Conservation (phyloP, 1,140 invertebrate genomes). For the Macrostomum lignano region DNA sequence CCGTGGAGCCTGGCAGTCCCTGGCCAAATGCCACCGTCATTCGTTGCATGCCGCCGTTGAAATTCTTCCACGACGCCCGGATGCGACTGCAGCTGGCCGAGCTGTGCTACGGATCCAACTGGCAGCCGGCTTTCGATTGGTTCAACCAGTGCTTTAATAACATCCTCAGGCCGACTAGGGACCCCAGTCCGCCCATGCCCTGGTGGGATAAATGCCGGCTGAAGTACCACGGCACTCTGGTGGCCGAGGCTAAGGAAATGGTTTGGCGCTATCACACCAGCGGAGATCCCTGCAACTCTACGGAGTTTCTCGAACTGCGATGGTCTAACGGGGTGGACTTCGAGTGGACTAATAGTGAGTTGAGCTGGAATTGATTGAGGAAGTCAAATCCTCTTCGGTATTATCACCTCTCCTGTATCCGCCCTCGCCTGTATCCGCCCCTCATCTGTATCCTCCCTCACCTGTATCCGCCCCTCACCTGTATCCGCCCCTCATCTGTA, state of each 20-base stretch:
- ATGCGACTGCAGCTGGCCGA: neutral
- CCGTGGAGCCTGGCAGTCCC: conserved; percentile 29
- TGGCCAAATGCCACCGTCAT: conserved; percentile 30
- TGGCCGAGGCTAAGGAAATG: conserved; percentile 55
- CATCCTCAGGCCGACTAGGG: conserved; percentile 55
- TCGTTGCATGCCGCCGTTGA: conserved; percentile 60
- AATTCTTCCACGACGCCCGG: conserved; percentile 94
- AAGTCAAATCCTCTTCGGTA: no score
- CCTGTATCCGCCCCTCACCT: no score
- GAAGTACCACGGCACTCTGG: conserved; percentile 63
- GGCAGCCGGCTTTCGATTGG: conserved; percentile 86
- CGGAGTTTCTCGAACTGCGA: conserved; percentile 82
- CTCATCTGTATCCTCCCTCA: no score
- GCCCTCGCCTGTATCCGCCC: no score
- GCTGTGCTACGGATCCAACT: conserved; percentile 77
- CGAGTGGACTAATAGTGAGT: no score
- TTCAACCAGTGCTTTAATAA: conserved; percentile 50
- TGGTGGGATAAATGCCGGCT: conserved; percentile 85
- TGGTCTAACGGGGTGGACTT: conserved; percentile 62
- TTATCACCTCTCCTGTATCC: no score
- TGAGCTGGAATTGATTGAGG: no score
- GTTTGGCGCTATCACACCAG: conserved; percentile 62
- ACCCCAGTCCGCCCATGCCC: conserved; percentile 65
- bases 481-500: no score
- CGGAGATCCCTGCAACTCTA: conserved; percentile 84